Evolutionary conservation across 1,140 invertebrate species (phyloP).

Genomic region (Leptinotarsa texana): DNA sequence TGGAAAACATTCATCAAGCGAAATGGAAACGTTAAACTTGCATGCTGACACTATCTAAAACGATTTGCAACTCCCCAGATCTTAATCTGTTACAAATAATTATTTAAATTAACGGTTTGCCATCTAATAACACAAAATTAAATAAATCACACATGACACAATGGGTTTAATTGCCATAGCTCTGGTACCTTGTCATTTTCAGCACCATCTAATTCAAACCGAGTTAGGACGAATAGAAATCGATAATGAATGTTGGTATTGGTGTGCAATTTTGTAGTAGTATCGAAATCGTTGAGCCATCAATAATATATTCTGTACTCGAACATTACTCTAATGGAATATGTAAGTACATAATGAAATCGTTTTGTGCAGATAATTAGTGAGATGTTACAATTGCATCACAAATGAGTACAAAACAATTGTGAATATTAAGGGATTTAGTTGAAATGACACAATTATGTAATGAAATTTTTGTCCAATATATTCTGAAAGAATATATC

Average conservation of each 20-base stretch:
- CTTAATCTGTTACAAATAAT: conserved; percentile 6
- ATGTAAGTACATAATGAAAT: too few relatives aligned
- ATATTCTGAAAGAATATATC: too few relatives aligned
- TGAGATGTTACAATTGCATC: too few relatives aligned
- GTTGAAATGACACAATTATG: too few relatives aligned
- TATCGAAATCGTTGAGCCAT: not conserved
- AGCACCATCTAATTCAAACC: conserved; percentile 2
- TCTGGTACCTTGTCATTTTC: not conserved
- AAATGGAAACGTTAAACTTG: conserved; percentile 6
- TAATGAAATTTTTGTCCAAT: too few relatives aligned
- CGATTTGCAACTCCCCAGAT: conserved; percentile 7
- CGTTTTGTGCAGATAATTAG: too few relatives aligned
- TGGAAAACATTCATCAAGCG: conserved; percentile 2
- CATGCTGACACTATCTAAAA: conserved; percentile 2
- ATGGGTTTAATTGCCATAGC: not conserved
- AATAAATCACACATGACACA: conserved; percentile 4
- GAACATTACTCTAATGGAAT: too few relatives aligned
- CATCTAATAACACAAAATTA: conserved; percentile 8
- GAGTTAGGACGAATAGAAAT: not conserved
- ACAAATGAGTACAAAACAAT: too few relatives aligned
- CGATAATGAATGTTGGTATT: not conserved
- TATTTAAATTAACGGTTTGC: conserved; percentile 6
- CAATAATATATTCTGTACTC: not conserved
- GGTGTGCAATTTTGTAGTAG: conserved; percentile 1
- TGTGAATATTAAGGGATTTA: too few relatives aligned